Percentiles rank a stretch among this genome's conserved stretches.
Evolutionary conservation across 2,888 invertebrate genomes (phyloP).

Genomic region (Harpalus rubripes): DNA sequence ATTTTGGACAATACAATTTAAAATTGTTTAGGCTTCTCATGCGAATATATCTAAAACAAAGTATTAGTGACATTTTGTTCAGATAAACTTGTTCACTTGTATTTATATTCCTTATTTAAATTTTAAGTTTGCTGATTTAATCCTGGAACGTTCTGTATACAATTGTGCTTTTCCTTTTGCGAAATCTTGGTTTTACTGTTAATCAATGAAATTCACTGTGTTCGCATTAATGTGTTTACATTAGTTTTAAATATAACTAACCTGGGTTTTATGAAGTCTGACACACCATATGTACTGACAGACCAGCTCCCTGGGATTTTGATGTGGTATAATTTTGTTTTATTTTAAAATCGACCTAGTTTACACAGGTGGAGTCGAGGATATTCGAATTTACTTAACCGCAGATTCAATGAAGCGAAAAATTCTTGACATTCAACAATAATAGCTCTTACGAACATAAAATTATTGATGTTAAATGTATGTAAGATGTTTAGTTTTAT

Average conservation of each 20-base stretch:
- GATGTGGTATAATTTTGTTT: constrained; percentile 6
- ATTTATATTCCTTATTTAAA: no score
- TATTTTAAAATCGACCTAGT: constrained; percentile 38
- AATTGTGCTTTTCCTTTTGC: neutral
- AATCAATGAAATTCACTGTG: neutral
- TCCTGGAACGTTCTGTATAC: no score
- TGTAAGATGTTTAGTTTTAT: neutral
- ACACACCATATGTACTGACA: neutral
- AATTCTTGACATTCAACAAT: constrained; percentile 43
- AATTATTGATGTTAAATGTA: constrained; percentile 21
- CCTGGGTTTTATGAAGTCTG: constrained; percentile 6
- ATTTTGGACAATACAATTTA: no score
- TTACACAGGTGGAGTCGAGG: constrained; percentile 36
- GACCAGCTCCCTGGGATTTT: constrained; percentile 6
- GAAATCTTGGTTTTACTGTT: neutral
- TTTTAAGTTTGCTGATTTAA: no score
- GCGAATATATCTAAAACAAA: no score
- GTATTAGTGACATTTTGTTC: no score
- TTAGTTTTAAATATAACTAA: constrained; percentile 24
- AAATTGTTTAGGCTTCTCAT: no score
- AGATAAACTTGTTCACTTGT: no score
- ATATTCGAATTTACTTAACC: constrained; percentile 43
- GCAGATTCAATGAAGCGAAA: constrained; percentile 41
- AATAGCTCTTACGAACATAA: constrained; percentile 14
- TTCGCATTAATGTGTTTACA: constrained; percentile 11